These are phyloP conservation scores for Caenorhabditis sulstoni DNA, from an alignment of 2,888 invertebrate species.

Conservation along the genomic window DNA sequence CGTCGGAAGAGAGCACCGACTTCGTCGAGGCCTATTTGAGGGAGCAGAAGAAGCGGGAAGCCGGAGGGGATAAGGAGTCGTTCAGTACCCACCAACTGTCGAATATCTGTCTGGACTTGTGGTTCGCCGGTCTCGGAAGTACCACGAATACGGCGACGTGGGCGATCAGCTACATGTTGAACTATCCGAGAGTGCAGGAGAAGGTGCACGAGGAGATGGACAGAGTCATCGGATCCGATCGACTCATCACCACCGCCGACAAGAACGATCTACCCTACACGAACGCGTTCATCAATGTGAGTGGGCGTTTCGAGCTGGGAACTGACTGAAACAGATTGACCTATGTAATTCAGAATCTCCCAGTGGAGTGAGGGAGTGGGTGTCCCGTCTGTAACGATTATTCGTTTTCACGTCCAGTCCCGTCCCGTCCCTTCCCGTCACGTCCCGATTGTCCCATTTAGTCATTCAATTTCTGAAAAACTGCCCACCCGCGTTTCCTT, in stretches of 20 bases:
- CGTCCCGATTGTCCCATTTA: no score
- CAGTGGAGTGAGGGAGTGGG: no score
- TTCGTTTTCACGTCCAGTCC: no score
- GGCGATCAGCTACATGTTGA: conserved; percentile 60
- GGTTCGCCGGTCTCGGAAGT: conserved; percentile 67
- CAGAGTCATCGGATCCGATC: conserved; percentile 59
- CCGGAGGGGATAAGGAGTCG: conserved; percentile 39
- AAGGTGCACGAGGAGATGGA: conserved; percentile 64
- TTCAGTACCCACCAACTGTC: conserved; percentile 52
- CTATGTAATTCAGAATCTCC: no score
- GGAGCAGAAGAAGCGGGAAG: conserved; percentile 55
- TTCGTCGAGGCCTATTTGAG: conserved; percentile 61
- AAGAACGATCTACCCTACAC: conserved; percentile 59
- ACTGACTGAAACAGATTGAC: no score
- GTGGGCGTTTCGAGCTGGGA: no score
- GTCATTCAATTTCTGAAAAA: no score
- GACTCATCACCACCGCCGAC: conserved; percentile 65
- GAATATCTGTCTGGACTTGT: conserved; percentile 61
- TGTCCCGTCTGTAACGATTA: no score
- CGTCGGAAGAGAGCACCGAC: conserved; percentile 38
- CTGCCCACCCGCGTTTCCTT: no score
- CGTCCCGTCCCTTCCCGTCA: no score
- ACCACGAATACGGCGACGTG: conserved; percentile 64
- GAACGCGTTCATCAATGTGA: conserved; percentile 66
- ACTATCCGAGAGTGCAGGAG: conserved; percentile 55